Percentiles rank a stretch among this genome's conserved stretches.
These are phyloP conservation scores for Delichon dasypus DNA, from an alignment of 2,797 vertebrate species.

Conservation along the genomic window DNA sequence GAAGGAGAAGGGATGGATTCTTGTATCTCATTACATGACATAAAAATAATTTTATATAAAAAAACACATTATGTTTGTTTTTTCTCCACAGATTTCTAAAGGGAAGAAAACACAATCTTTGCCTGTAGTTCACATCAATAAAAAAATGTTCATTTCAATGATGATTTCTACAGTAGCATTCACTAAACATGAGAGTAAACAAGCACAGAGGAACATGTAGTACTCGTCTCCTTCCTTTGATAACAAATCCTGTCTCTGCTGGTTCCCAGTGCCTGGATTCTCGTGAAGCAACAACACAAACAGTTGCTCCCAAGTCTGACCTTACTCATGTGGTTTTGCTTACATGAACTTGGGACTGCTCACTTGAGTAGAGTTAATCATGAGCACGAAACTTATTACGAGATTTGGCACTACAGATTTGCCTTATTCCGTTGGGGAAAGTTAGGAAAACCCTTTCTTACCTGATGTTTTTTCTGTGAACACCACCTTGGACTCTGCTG, in stretches of 20 bases:
- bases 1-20: not conserved
- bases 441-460: conserved; percentile 60
- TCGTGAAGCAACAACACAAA: not conserved
- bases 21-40: not conserved
- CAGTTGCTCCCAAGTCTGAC: not conserved
- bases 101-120: not conserved
- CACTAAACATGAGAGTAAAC: not conserved
- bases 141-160: not conserved
- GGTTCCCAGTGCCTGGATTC: not conserved
- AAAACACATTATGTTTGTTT: not conserved
- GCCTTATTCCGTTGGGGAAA: not conserved
- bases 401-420: not conserved
- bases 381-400: not conserved
- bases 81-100: not conserved
- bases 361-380: not conserved
- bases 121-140: not conserved
- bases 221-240: not conserved
- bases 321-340: not conserved
- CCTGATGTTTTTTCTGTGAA: conserved; percentile 94
- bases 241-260: not conserved
- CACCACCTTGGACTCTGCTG: conserved; percentile 91
- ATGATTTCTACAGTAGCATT: not conserved
- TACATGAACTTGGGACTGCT: not conserved
- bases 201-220: not conserved
- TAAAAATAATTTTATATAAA: not conserved